These are phyloP conservation scores for Temnothorax unifasciatus DNA, from an alignment of 2,888 invertebrate species.

Conservation along the genomic window DNA sequence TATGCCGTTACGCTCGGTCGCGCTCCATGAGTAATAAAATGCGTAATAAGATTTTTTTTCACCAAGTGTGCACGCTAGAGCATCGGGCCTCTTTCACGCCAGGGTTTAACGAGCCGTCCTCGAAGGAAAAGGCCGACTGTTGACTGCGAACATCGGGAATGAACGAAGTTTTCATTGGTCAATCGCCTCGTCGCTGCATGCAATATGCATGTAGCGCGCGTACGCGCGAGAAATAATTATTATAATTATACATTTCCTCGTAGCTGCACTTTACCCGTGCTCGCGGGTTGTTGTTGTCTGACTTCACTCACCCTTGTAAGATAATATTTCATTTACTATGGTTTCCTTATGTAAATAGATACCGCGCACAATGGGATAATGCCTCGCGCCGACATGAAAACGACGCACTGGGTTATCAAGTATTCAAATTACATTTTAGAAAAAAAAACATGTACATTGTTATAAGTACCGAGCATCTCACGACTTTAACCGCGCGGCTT, in stretches of 20 bases:
- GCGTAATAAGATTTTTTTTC: slow-evolving; percentile 40
- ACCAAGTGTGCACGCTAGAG: not conserved
- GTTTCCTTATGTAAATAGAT: slow-evolving; percentile 50
- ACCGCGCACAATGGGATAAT: slow-evolving; percentile 30
- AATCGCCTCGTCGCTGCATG: slow-evolving; percentile 5
- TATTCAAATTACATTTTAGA: slow-evolving; percentile 40
- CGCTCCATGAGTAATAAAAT: slow-evolving; percentile 41
- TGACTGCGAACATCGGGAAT: not conserved
- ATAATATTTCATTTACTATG: slow-evolving; percentile 42
- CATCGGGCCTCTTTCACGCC: not conserved
- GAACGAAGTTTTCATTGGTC: slow-evolving; percentile 12
- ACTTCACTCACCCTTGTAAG: slow-evolving; percentile 26
- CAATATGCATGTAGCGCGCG: slow-evolving; percentile 21
- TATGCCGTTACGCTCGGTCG: slow-evolving; percentile 26
- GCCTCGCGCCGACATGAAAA: slow-evolving; percentile 28
- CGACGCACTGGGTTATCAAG: slow-evolving; percentile 35
- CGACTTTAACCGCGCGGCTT: slow-evolving; percentile 10
- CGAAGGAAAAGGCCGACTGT: not conserved
- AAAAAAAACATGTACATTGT: slow-evolving; percentile 25
- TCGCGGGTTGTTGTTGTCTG: slow-evolving; percentile 16
- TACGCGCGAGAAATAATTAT: slow-evolving; percentile 4
- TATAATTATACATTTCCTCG: slow-evolving; percentile 35
- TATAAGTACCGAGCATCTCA: slow-evolving; percentile 25
- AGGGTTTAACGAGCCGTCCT: slow-evolving; percentile 19
- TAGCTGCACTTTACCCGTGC: not conserved